phyloP scores from a whole-genome alignment of 2,797 vertebrate species.

The Gila robusta region DNA sequence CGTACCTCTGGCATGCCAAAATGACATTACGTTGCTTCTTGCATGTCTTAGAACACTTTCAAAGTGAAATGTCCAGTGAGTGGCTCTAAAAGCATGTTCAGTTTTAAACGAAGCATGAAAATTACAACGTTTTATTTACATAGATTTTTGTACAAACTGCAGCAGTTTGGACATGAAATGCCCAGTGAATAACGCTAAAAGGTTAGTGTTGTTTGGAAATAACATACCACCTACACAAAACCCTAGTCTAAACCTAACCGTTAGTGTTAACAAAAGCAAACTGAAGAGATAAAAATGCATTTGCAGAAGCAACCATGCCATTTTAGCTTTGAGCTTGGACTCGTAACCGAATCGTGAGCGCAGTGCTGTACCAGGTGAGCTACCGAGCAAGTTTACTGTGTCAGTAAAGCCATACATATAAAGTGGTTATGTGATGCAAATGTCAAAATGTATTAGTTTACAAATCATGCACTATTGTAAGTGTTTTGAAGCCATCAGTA shows the following conservation, averaged over 20 bases:
- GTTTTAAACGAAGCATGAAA: not conserved
- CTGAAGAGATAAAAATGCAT: no score
- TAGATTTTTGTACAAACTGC: not conserved
- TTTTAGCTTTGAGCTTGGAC: not conserved
- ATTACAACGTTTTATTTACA: not conserved
- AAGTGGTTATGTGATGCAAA: not conserved
- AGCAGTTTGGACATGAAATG: not conserved
- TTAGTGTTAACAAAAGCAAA: not conserved
- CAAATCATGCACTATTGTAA: not conserved
- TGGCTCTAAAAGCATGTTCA: no score
- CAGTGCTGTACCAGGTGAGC: not conserved
- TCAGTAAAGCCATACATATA: not conserved
- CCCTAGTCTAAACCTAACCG: not conserved
- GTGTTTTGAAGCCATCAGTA: not conserved
- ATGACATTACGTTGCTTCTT: not conserved
- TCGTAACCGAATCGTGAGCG: no score
- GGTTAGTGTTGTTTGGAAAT: not conserved
- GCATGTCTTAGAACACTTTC: not conserved
- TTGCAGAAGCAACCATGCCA: no score
- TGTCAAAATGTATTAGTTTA: not conserved
- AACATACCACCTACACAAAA: not conserved
- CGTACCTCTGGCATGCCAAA: not conserved
- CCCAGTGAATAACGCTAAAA: not conserved
- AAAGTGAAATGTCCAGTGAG: not conserved
- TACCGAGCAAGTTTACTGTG: not conserved